Conservation (phyloP, 2,888 invertebrate species). For the Pseudeuparius sepicola region DNA sequence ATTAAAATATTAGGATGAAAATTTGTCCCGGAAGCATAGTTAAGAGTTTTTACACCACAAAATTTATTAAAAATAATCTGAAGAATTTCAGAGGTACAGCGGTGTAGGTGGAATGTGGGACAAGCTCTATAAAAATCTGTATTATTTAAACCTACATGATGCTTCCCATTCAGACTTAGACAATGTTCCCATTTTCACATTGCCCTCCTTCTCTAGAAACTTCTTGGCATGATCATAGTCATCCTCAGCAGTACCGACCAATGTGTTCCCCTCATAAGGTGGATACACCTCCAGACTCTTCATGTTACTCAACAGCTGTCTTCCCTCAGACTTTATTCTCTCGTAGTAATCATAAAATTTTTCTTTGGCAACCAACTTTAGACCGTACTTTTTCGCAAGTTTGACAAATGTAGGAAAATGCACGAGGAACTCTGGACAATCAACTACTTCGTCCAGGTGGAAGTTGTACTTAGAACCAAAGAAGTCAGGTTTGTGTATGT, state of each 20-base stretch:
- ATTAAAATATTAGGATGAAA: no score
- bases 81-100: no score
- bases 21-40: no score
- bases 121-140: no score
- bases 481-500: slow-evolving; percentile 62
- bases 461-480: slow-evolving; percentile 97
- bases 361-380: slow-evolving; percentile 57
- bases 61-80: no score
- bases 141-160: slow-evolving; percentile 56
- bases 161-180: slow-evolving; percentile 90
- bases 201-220: slow-evolving; percentile 41
- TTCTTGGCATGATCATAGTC: slow-evolving; percentile 68
- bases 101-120: no score
- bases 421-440: slow-evolving; percentile 97
- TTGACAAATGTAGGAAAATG: slow-evolving; percentile 79
- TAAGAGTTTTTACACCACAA: no score
- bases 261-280: slow-evolving; percentile 42
- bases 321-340: slow-evolving; percentile 48
- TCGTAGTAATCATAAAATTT: slow-evolving; percentile 74
- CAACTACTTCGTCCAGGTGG: slow-evolving; percentile 88
- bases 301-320: slow-evolving; percentile 61
- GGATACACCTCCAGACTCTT: slow-evolving; percentile 74
- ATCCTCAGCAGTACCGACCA: slow-evolving; percentile 48
- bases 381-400: slow-evolving; percentile 59
- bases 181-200: slow-evolving; percentile 62